Evolutionary conservation across 2,797 vertebrate species (phyloP).

Genomic region (Dryobates pubescens): DNA sequence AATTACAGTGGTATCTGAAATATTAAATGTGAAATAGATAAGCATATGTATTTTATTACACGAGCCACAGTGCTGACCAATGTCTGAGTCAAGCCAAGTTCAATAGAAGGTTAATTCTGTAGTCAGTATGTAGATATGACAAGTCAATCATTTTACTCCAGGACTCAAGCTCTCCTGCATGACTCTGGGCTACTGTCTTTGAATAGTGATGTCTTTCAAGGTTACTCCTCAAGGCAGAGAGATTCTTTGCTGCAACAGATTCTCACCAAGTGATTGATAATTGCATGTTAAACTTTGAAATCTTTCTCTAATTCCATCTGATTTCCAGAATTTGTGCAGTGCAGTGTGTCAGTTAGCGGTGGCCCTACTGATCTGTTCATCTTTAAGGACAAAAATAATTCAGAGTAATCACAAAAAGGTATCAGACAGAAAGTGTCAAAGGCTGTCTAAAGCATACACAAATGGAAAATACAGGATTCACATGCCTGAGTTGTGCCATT

Average conservation of each 20-base stretch:
- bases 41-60: no score
- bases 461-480: not conserved
- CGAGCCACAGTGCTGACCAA: not conserved
- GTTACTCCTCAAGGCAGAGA: not conserved
- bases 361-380: not conserved
- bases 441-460: not conserved
- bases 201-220: not conserved
- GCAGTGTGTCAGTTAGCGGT: not conserved
- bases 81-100: not conserved
- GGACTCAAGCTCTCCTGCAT: not conserved
- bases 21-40: no score
- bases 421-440: not conserved
- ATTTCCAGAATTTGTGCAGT: not conserved
- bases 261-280: not conserved
- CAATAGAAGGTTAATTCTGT: not conserved
- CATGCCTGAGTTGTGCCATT: not conserved
- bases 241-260: not conserved
- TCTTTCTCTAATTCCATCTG: not conserved
- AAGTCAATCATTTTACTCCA: not conserved
- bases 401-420: not conserved
- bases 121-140: not conserved
- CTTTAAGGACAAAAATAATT: not conserved
- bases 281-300: not conserved
- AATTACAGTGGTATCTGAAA: no score
- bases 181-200: not conserved